phyloP scores from a whole-genome alignment of 2,113 vertebrate genomes.

The Brienomyrus longianalis region DNA sequence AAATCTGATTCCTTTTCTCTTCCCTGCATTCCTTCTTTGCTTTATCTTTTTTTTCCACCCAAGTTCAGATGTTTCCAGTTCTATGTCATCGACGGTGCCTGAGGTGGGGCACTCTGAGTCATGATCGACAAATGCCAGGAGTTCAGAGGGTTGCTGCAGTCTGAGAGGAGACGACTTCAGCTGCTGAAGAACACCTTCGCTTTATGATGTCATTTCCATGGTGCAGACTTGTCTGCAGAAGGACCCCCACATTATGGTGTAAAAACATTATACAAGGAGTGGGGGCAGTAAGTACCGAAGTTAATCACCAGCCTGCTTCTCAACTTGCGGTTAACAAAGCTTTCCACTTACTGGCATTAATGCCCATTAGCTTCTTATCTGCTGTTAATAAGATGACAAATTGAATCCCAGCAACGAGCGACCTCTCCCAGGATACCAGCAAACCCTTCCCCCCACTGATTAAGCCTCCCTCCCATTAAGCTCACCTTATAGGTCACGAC shows the following conservation, averaged over 20 bases:
- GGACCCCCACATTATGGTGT: too few species aligned
- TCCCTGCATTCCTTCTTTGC: not conserved
- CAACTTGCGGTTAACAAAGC: slow-evolving; percentile 1
- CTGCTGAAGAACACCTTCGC: not conserved
- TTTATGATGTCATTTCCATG: not conserved
- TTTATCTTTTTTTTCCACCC: too few species aligned
- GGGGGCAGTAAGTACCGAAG: not conserved
- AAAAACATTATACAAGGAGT: not conserved
- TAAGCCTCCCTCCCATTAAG: slow-evolving; percentile 11
- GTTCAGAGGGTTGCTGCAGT: not conserved
- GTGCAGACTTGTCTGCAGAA: too few species aligned
- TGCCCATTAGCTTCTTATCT: not conserved
- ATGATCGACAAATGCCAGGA: not conserved
- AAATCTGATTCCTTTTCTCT: not conserved
- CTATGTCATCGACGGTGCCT: not conserved
- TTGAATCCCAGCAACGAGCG: not conserved
- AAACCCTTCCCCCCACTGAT: not conserved
- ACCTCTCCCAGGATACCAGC: not conserved
- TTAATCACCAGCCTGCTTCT: not conserved
- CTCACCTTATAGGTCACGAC: slow-evolving; percentile 23
- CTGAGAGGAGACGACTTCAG: not conserved
- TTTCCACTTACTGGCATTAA: not conserved
- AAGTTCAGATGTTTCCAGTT: not conserved
- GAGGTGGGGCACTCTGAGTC: not conserved
- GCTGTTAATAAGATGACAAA: slow-evolving; percentile 16